Conservation (phyloP, 1,140 invertebrate genomes). For the Ooceraea biroi region DNA sequence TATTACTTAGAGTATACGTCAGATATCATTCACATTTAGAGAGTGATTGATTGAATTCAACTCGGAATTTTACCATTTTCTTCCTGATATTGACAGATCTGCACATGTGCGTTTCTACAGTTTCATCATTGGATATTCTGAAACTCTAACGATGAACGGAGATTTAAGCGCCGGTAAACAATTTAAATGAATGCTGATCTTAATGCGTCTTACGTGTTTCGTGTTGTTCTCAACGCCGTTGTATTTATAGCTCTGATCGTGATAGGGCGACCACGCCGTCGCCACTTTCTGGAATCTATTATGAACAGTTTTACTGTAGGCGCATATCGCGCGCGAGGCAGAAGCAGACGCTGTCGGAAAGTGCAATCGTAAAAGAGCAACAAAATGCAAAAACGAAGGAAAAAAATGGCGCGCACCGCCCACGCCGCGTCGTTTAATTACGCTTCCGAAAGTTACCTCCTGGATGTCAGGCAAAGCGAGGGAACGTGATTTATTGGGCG, state of each 20-base stretch:
- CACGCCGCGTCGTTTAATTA: conserved; percentile 65
- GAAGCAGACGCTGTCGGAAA: not conserved
- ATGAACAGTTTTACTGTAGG: conserved; percentile 42
- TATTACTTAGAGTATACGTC: no score
- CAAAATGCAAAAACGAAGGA: not conserved
- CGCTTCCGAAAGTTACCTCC: conserved; percentile 59
- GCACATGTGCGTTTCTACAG: no score
- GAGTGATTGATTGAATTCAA: no score
- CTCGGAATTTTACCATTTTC: not conserved
- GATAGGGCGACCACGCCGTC: no score
- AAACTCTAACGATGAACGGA: conserved; percentile 23
- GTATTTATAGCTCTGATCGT: conserved; percentile 66
- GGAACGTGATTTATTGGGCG: conserved; percentile 64
- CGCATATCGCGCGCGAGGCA: not conserved
- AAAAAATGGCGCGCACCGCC: conserved; percentile 13
- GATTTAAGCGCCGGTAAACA: conserved; percentile 54
- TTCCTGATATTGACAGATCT: not conserved
- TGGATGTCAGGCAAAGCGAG: not conserved
- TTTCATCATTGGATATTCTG: conserved; percentile 1
- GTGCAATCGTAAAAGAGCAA: not conserved
- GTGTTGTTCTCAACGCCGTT: conserved; percentile 67
- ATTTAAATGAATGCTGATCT: conserved; percentile 74
- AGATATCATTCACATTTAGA: no score
- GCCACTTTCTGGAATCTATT: conserved; percentile 1
- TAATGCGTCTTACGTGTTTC: conserved; percentile 70